Percentiles rank a stretch among this genome's conserved stretches.
Conservation (phyloP, 1,140 invertebrate species). For the Teleopsis dalmanni region DNA sequence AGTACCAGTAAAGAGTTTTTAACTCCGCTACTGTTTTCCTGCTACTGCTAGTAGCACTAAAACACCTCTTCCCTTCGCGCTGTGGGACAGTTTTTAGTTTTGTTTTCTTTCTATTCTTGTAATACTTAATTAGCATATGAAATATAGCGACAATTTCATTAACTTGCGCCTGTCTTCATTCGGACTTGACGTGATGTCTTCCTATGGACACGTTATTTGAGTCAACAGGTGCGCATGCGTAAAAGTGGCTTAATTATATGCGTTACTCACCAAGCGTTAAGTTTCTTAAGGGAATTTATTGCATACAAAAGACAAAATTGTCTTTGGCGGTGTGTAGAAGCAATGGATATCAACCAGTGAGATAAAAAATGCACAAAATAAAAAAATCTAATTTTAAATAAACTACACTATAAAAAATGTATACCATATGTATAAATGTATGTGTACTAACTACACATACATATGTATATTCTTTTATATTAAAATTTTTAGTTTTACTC, state of each 20-base stretch:
- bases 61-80: neutral
- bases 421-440: neutral
- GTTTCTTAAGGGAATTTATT: slow-evolving; percentile 5
- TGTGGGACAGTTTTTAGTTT: neutral
- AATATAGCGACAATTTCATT: slow-evolving; percentile 18
- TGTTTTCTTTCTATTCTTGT: neutral
- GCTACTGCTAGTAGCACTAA: too few species aligned
- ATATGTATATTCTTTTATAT: too few species aligned
- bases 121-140: slow-evolving; percentile 15
- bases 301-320: neutral
- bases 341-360: too few species aligned
- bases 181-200: neutral
- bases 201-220: too few species aligned
- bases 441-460: too few species aligned
- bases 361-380: too few species aligned
- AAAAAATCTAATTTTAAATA: too few species aligned
- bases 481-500: too few species aligned
- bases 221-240: slow-evolving; percentile 15
- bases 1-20: too few species aligned
- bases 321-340: too few species aligned
- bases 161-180: slow-evolving; percentile 5
- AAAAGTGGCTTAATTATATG: slow-evolving; percentile 17
- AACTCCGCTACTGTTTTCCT: too few species aligned
- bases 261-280: slow-evolving; percentile 12
- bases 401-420: neutral